Conservation (phyloP, 1,140 invertebrate genomes). For the Cardiocondyla obscurior region DNA sequence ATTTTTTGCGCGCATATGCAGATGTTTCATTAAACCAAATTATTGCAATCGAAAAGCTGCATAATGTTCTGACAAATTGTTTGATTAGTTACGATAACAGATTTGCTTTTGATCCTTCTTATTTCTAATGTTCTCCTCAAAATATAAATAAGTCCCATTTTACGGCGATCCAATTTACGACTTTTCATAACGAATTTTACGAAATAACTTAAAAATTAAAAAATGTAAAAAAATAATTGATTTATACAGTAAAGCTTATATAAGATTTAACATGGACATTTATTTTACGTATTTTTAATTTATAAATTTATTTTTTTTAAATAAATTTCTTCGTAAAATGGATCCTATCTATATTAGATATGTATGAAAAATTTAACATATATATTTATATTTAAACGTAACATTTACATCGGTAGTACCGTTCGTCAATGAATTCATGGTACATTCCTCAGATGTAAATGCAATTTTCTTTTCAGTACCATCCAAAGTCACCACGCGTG, state of each 20-base stretch:
- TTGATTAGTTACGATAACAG: conserved; percentile 39
- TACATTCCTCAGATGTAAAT: background rate
- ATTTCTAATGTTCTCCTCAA: background rate
- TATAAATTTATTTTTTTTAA: too few species aligned
- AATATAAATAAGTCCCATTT: too few species aligned
- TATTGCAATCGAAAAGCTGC: conserved; percentile 1
- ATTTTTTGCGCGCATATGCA: background rate
- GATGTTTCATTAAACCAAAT: background rate
- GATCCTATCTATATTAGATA: too few species aligned
- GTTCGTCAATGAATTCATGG: background rate
- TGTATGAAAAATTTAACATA: conserved; percentile 41
- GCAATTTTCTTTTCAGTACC: conserved; percentile 2
- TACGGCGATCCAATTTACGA: too few species aligned
- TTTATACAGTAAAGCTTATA: too few species aligned
- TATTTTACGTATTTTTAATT: too few species aligned
- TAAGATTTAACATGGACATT: too few species aligned
- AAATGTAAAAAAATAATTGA: too few species aligned
- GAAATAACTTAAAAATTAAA: too few species aligned
- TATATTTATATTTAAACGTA: conserved; percentile 8
- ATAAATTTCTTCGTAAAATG: too few species aligned
- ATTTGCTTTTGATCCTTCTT: conserved; percentile 50
- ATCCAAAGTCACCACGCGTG: conserved; percentile 60
- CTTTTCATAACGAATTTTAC: too few species aligned
- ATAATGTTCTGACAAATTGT: conserved; percentile 15
- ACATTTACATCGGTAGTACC: background rate